These are phyloP conservation scores for Drosophila neocordata DNA, from an alignment of 1,140 invertebrate species.

Conservation along the genomic window DNA sequence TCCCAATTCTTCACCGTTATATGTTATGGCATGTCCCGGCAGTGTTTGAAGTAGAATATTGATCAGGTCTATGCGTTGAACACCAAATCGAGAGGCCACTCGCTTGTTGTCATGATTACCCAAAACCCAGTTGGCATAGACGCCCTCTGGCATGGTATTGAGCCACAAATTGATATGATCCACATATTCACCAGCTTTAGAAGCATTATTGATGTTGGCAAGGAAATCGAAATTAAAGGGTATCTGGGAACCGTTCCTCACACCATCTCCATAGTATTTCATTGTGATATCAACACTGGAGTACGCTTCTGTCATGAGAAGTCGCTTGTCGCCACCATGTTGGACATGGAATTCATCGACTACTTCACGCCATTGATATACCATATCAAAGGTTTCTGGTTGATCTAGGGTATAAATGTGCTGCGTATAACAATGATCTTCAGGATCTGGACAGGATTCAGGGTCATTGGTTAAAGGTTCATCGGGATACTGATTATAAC, in stretches of 20 bases:
- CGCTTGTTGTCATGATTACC: slow-evolving; percentile 88
- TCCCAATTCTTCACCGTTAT: slow-evolving; percentile 92
- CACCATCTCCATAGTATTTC: slow-evolving; percentile 86
- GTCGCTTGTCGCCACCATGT: slow-evolving; percentile 83
- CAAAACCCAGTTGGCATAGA: slow-evolving; percentile 85
- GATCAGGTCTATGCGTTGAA: slow-evolving; percentile 86
- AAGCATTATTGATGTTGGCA: slow-evolving; percentile 84
- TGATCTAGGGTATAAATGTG: slow-evolving; percentile 87
- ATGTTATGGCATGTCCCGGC: slow-evolving; percentile 87
- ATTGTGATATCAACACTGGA: slow-evolving; percentile 84
- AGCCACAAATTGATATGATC: slow-evolving; percentile 85
- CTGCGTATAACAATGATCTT: slow-evolving; percentile 84
- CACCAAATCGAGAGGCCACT: slow-evolving; percentile 86
- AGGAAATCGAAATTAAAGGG: slow-evolving; percentile 88
- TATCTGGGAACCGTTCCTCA: slow-evolving; percentile 85
- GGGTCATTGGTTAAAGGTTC: slow-evolving; percentile 84
- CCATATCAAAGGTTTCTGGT: slow-evolving; percentile 85
- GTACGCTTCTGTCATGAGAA: slow-evolving; percentile 87
- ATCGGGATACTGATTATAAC: slow-evolving; percentile 84
- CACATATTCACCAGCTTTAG: slow-evolving; percentile 84
- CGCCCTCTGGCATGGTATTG: slow-evolving; percentile 83
- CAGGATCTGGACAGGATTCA: slow-evolving; percentile 61
- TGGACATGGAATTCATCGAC: slow-evolving; percentile 84
- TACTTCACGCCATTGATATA: slow-evolving; percentile 85
- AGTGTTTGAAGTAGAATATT: slow-evolving; percentile 86